Percentiles rank a stretch among this genome's conserved stretches.
Conservation (phyloP, 1,140 invertebrate species). For the Macrostomum lignano region DNA sequence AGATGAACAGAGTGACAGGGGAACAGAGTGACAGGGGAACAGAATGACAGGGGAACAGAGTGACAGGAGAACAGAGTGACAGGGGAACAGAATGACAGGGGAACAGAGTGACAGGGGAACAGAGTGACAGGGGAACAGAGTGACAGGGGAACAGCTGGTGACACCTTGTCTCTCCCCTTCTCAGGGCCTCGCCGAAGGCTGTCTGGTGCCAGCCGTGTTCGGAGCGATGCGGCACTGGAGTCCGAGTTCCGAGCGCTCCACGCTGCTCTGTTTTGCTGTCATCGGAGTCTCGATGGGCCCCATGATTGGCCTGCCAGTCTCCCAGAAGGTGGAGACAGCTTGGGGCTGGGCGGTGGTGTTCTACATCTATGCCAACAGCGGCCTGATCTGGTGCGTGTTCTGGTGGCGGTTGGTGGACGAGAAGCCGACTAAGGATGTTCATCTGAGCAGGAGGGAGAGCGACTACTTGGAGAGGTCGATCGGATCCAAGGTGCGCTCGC, state of each 20-base stretch:
- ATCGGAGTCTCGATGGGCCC: slow-evolving; percentile 5
- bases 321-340: slow-evolving; percentile 3
- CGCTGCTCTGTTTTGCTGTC: slow-evolving; percentile 1
- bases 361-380: slow-evolving; percentile 6
- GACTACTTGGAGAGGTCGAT: background rate
- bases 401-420: slow-evolving; percentile 5
- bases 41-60: no score
- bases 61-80: no score
- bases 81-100: no score
- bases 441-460: background rate
- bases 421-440: slow-evolving; percentile 1
- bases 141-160: no score
- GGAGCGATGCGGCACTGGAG: slow-evolving; percentile 3
- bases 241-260: slow-evolving; percentile 4
- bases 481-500: background rate
- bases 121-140: no score
- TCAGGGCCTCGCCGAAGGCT: slow-evolving; percentile 6
- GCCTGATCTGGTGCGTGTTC: slow-evolving; percentile 6
- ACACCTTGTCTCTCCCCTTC: no score
- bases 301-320: slow-evolving; percentile 5
- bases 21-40: no score
- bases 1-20: no score
- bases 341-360: slow-evolving; percentile 7
- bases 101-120: no score
- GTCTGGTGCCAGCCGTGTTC: slow-evolving; percentile 5